Percentiles rank a stretch among this genome's conserved stretches.
These are phyloP conservation scores for Drosophila paracracens DNA, from an alignment of 2,888 invertebrate species.

Conservation along the genomic window DNA sequence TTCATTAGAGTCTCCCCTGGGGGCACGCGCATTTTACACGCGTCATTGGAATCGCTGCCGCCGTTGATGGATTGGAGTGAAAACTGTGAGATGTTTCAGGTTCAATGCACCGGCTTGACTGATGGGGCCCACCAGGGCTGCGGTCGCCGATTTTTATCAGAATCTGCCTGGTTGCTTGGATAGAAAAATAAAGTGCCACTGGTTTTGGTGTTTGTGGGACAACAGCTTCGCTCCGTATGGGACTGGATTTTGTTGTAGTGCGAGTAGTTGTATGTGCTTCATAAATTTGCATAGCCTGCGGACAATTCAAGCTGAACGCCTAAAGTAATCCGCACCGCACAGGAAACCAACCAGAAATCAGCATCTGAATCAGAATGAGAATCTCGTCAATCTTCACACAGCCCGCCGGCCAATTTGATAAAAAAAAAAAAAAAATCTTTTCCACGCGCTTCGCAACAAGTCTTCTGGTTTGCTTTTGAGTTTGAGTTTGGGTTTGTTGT, in stretches of 20 bases:
- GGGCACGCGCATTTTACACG: conserved; percentile 61
- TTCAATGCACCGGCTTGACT: conserved; percentile 65
- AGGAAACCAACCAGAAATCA: conserved; percentile 66
- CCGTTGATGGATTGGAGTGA: conserved; percentile 61
- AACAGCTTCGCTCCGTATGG: conserved; percentile 39
- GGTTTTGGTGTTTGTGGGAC: conserved; percentile 77
- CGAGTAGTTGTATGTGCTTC: conserved; percentile 23
- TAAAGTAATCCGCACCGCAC: conserved; percentile 54
- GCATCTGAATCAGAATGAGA: conserved; percentile 48
- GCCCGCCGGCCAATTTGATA: conserved; percentile 69
- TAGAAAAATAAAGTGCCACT: conserved; percentile 59
- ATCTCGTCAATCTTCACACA: conserved; percentile 55
- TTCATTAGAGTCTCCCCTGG: conserved; percentile 55
- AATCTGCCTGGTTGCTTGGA: conserved; percentile 21
- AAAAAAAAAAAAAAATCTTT: conserved; percentile 44
- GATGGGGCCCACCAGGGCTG: conserved; percentile 44
- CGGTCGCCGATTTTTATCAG: conserved; percentile 46
- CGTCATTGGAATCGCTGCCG: conserved; percentile 44
- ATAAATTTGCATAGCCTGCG: conserved; percentile 74
- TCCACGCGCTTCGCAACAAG: conserved; percentile 51
- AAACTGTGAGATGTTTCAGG: conserved; percentile 52
- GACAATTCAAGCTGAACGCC: conserved; percentile 50
- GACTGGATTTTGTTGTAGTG: conserved; percentile 29
- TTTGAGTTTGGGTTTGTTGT: conserved; percentile 9
- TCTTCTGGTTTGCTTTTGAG: conserved; percentile 34